Percentiles rank a stretch among this genome's conserved stretches.
Evolutionary conservation across 64 coral and sea anemone genomes (phyloP).

Genomic region (Cladopsammia gracilis): DNA sequence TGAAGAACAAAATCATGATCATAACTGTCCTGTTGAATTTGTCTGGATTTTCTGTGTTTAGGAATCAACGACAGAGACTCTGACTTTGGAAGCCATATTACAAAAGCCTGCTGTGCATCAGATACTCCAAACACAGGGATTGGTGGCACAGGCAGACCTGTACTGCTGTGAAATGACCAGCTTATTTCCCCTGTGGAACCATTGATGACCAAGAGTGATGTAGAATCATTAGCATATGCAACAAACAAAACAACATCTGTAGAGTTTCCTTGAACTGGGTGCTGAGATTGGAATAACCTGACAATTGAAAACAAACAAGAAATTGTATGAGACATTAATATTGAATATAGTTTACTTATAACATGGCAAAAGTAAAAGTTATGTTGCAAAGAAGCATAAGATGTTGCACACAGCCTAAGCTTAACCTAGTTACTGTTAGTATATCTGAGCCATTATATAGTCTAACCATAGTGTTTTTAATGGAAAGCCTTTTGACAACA

Average conservation of each 20-base stretch:
- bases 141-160: constrained; percentile 40
- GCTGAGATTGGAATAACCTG: constrained; percentile 16
- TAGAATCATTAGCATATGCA: constrained; percentile 28
- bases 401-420: too few species aligned
- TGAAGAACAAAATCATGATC: background rate
- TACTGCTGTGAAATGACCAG: constrained; percentile 43
- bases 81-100: constrained; percentile 65
- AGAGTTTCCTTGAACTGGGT: constrained; percentile 18
- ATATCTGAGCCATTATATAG: too few species aligned
- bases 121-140: background rate
- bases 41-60: background rate
- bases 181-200: constrained; percentile 21
- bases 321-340: background rate
- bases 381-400: too few species aligned
- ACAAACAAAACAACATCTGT: constrained; percentile 48
- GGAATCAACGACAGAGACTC: constrained; percentile 1
- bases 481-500: too few species aligned
- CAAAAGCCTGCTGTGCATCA: constrained; percentile 10
- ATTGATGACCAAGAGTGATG: constrained; percentile 50
- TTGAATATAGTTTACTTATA: too few species aligned
- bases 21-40: background rate
- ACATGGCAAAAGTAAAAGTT: too few species aligned
- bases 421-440: too few species aligned
- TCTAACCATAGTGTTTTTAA: too few species aligned
- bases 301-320: background rate